These are phyloP conservation scores for Sturmia bella DNA, from an alignment of 2,888 invertebrate species.

Conservation along the genomic window DNA sequence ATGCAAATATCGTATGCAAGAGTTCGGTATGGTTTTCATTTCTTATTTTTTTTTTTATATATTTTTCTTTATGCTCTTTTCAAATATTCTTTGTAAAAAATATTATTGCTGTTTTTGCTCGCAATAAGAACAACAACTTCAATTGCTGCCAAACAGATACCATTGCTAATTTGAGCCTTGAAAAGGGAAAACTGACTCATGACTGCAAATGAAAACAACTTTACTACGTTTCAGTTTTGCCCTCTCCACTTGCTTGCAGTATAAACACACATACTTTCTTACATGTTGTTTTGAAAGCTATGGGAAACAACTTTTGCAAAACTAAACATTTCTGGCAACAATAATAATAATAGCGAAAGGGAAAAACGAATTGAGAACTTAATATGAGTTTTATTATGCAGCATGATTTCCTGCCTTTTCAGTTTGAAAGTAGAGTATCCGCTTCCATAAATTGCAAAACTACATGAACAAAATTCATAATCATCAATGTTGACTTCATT, in stretches of 20 bases:
- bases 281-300: neutral
- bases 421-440: slow-evolving; percentile 2
- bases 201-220: slow-evolving; percentile 39
- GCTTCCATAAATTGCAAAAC: neutral
- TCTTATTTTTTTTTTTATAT: slow-evolving; percentile 2
- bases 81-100: neutral
- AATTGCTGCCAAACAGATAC: slow-evolving; percentile 42
- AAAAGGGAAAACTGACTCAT: slow-evolving; percentile 47
- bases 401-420: slow-evolving; percentile 34
- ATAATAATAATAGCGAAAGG: neutral
- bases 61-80: neutral
- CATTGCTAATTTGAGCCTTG: slow-evolving; percentile 28
- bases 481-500: neutral
- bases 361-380: slow-evolving; percentile 8
- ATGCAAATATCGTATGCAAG: neutral
- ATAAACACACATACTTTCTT: too few relatives aligned
- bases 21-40: neutral
- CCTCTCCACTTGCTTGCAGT: neutral
- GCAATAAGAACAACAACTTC: slow-evolving; percentile 6
- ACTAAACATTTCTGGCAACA: slow-evolving; percentile 14
- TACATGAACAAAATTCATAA: slow-evolving; percentile 24
- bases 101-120: neutral
- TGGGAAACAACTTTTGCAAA: slow-evolving; percentile 24
- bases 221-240: slow-evolving; percentile 6
- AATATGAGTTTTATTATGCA: slow-evolving; percentile 43